A percentile compares a stretch with the other conserved stretches of the same genome.
phyloP scores from a whole-genome alignment of 2,797 vertebrate species.

The Aphelocoma californica region DNA sequence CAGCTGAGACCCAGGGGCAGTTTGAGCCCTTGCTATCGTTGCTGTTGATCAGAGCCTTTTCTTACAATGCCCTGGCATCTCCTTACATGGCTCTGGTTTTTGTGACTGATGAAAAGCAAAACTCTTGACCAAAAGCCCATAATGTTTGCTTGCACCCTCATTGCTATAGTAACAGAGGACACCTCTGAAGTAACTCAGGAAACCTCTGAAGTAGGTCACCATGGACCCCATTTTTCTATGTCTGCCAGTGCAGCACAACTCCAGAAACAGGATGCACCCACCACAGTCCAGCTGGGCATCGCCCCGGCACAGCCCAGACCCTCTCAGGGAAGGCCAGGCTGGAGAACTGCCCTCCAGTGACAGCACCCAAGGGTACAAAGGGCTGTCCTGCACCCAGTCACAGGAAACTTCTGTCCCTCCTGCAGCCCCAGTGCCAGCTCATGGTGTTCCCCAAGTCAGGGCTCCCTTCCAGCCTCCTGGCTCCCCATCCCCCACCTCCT shows the following conservation, averaged over 20 bases:
- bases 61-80: neutral
- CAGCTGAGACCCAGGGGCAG: neutral
- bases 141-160: slow-evolving; percentile 5
- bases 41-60: neutral
- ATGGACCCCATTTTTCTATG: rapidly evolving
- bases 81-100: neutral
- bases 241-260: neutral
- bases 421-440: neutral
- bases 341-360: neutral
- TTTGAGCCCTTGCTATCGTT: neutral
- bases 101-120: slow-evolving; percentile 19
- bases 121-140: slow-evolving; percentile 5
- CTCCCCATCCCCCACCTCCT: slow-evolving; percentile 50
- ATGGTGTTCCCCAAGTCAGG: slow-evolving; percentile 17
- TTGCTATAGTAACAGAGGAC: slow-evolving; percentile 31
- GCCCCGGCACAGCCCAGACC: neutral
- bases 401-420: neutral
- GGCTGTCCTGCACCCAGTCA: neutral
- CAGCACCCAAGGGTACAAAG: neutral
- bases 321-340: neutral
- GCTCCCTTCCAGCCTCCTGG: slow-evolving; percentile 5
- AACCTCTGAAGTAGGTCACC: slow-evolving; percentile 34
- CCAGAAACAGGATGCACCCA: neutral
- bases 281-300: neutral
- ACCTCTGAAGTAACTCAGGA: slow-evolving; percentile 35